Base-by-base conservation (phyloP, 2,113 vertebrate species). In the Gnathonemus longibarbis region DNA sequence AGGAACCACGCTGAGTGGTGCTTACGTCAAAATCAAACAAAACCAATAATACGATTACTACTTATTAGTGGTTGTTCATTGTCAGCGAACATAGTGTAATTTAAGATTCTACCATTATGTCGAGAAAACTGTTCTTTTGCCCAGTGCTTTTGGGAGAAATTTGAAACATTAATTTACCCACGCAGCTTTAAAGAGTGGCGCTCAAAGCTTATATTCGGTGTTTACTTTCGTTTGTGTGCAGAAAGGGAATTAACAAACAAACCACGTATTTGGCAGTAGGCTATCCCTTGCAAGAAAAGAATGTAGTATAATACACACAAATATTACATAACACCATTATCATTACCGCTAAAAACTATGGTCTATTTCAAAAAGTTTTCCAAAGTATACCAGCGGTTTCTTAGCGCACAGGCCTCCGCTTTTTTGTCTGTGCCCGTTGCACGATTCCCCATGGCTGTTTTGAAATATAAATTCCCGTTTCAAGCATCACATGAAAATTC, bases 101-200 rank as follows among this genome's bases (percentile, higher is more conserved):
- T 95, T 94, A 95, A 96, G 95, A 94, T 95, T 94, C 92, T 91
- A 88, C 94, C 92, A 95, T 96, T 96, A 96, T 96, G 96, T 50
- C 45, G n/a, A 93, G 96, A 96, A 93, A 93, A 94, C 50, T 42
- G 1, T 39, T 31, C 35, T 95, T 94, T 96, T 96, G 94, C 94
- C 91, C 94, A 97, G 95, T 92, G 94, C 95, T 58, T 91, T 95
- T 96, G 97, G 94, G 93, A 94, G 95, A 96, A 94, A 95, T 96
- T 96, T 97, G 93, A 97, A 98, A 97, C 96, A 97, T 97, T 96
- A 95, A 97, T 96, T 95, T 94, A 90, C 94, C 92, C 93, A 96
- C 96, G 95, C 96, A 96, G 96, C 95, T 95, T 95, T 91, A 94
- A 95, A 94, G 94, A 95, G 92, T 92, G 91, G 92, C 93, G 93